Base-by-base conservation (phyloP, 2,797 vertebrate species). In the Tragopan temminckii region DNA sequence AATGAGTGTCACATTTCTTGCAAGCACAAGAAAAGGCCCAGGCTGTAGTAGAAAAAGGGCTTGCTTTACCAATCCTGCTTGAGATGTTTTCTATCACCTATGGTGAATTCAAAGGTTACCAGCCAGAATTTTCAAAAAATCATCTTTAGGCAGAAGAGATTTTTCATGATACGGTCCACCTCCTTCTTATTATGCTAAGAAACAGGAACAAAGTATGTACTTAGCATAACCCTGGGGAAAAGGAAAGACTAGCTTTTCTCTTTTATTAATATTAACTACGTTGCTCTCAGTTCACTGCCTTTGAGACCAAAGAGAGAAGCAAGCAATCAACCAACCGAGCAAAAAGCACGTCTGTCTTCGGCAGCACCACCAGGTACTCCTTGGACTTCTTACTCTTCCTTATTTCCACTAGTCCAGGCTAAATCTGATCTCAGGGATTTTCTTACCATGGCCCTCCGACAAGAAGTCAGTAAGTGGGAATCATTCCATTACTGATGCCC, bases 1-100 rank as follows among this genome's bases (percentile, higher is more conserved):
- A 95, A 63, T 21, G 80, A 93, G 85, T 55, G 86, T 77, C 90
- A 83, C 68, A 93, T 94, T 93, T 93, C 92, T 43, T 87, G 83
- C 1, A 0, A 95, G 81, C 66, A 64, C 45, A 86, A 86, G 80
- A 59, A 84, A 94, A 93, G 72, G 84, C 36, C 69, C 61, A 64
- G 61, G 68, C 61, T 90, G 57, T 4, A 62, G 75, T 20, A 91
- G 61, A 64, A 81, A 84, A 88, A 53, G 25, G 80, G 43, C 48
- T 91, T 59, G 19, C 64, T 88, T 70, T 52, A 93, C 46, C 46
- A 79, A 35, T 40, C 61, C 24, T 53, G 42, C 36, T 11, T 35
- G 80, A 84, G 36, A 75, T 69, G 27, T 82, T 80, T 94, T 84
- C 68, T 82, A 48, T 87, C 85, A 90, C 19, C 33, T 57, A 45